Evolutionary conservation across 2,888 invertebrate species (phyloP).

Genomic region (Thalpophila matura): DNA sequence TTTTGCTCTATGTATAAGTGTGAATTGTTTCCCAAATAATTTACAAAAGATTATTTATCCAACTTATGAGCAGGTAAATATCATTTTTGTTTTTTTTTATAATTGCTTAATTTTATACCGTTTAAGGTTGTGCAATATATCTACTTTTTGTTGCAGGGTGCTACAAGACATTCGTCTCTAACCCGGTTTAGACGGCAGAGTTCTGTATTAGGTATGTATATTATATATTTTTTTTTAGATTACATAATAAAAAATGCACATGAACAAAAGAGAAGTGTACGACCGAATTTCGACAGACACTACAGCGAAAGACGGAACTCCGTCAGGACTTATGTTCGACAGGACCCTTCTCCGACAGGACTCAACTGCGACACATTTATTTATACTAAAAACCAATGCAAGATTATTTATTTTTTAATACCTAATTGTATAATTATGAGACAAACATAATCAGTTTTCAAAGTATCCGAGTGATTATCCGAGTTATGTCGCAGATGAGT

Average conservation of each 20-base stretch:
- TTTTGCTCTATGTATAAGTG: constrained; percentile 1
- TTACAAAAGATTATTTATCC: not conserved
- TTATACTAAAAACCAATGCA: too few relatives aligned
- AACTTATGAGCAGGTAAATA: constrained; percentile 29
- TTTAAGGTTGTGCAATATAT: not conserved
- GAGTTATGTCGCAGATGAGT: too few relatives aligned
- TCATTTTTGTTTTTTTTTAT: not conserved
- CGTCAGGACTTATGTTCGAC: too few relatives aligned
- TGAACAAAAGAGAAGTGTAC: too few relatives aligned
- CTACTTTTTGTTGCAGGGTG: constrained; percentile 18
- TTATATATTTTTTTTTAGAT: not conserved
- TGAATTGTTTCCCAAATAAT: constrained; percentile 21
- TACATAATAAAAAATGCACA: not conserved
- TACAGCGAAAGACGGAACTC: too few relatives aligned
- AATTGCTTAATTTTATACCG: not conserved
- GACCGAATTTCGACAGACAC: too few relatives aligned
- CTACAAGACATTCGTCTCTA: not conserved
- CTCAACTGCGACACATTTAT: too few relatives aligned
- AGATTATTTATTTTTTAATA: too few relatives aligned
- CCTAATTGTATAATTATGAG: too few relatives aligned
- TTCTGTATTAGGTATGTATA: constrained; percentile 35
- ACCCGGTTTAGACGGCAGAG: constrained; percentile 47
- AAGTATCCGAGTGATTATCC: too few relatives aligned
- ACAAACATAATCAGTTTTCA: too few relatives aligned
- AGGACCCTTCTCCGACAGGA: too few relatives aligned